Percentiles rank a stretch among this genome's conserved stretches.
Evolutionary conservation across 2,797 vertebrate genomes (phyloP).

Genomic region (Taenioides sp.): DNA sequence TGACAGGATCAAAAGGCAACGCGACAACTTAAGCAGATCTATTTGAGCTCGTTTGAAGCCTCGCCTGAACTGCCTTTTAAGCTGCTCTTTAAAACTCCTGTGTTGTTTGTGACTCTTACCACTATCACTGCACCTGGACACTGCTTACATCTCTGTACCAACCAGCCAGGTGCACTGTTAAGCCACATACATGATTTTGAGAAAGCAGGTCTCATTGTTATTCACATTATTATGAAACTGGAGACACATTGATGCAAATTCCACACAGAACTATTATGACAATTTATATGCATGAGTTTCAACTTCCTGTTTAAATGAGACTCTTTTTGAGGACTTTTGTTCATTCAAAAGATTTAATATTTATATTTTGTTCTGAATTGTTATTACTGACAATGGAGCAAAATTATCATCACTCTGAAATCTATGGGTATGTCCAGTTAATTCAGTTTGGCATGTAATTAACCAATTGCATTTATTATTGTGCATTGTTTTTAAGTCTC

Average conservation of each 20-base stretch:
- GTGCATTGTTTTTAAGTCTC: too few relatives aligned
- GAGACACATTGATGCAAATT: neutral
- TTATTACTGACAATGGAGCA: too few relatives aligned
- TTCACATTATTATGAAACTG: neutral
- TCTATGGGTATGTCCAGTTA: neutral
- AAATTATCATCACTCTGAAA: too few relatives aligned
- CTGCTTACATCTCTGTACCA: slow-evolving; percentile 56
- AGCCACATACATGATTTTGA: slow-evolving; percentile 22
- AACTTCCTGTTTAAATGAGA: too few relatives aligned
- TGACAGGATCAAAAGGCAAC: slow-evolving; percentile 73
- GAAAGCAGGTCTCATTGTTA: neutral
- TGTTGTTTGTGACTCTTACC: slow-evolving; percentile 57
- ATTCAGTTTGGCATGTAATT: neutral
- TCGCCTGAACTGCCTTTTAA: slow-evolving; percentile 70
- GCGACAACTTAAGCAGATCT: slow-evolving; percentile 73
- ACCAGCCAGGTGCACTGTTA: neutral
- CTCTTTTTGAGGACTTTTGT: too few relatives aligned
- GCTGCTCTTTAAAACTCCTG: slow-evolving; percentile 55
- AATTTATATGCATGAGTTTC: too few relatives aligned
- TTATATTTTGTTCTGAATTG: too few relatives aligned
- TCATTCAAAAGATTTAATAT: too few relatives aligned
- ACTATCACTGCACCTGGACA: slow-evolving; percentile 50
- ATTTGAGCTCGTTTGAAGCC: slow-evolving; percentile 62
- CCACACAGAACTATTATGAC: too few relatives aligned
- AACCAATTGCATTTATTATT: too few relatives aligned